Conservation (phyloP, 2,113 vertebrate species). For the Saimiri boliviensis region DNA sequence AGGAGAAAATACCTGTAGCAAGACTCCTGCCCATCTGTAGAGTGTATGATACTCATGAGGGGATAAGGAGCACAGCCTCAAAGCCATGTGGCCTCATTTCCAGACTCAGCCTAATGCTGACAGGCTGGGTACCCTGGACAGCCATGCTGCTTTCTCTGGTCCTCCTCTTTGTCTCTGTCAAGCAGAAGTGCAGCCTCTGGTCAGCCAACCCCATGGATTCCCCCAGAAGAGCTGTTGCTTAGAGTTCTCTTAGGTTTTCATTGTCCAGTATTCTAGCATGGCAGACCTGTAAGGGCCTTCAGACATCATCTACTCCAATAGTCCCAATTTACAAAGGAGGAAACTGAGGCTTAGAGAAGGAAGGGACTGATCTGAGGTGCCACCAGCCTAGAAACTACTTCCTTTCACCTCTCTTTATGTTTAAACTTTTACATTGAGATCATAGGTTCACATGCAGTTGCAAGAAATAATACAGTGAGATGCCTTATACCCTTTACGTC, state of each 20-base stretch:
- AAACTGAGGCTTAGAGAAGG: background rate
- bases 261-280: background rate
- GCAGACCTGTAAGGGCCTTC: background rate
- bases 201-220: background rate
- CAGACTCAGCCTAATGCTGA: background rate
- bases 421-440: background rate
- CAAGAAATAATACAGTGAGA: background rate
- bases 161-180: background rate
- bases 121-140: background rate
- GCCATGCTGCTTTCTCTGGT: background rate
- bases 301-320: background rate
- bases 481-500: background rate
- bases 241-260: background rate
- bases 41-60: constrained; percentile 35
- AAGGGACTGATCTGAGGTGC: background rate
- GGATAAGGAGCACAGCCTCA: background rate
- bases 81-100: background rate
- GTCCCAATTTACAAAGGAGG: background rate
- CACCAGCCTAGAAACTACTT: background rate
- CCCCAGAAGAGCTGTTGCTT: background rate
- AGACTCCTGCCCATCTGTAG: constrained; percentile 54
- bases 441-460: background rate
- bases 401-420: background rate
- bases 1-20: constrained; percentile 73
- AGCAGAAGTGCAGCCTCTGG: background rate